phyloP scores from a whole-genome alignment of 2,797 vertebrate genomes.

The Lycodopsis pacificus region DNA sequence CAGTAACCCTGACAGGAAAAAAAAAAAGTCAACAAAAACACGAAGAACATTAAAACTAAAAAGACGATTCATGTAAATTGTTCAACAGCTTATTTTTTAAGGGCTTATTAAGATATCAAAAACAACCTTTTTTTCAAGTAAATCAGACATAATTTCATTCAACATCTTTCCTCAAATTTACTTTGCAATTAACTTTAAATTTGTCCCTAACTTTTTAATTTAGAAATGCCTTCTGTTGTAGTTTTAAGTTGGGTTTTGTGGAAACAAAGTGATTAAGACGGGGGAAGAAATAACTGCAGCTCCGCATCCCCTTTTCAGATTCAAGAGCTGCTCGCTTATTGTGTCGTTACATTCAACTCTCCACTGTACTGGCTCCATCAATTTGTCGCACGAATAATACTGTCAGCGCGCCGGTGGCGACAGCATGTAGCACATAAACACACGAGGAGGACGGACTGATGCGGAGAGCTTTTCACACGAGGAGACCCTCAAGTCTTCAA shows the following conservation, averaged over 20 bases:
- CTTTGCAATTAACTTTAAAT: conserved; percentile 21
- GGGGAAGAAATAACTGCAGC: conserved; percentile 35
- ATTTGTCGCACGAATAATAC: conserved; percentile 63
- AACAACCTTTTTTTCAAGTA: conserved; percentile 65
- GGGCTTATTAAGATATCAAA: conserved; percentile 64
- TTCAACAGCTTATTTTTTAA: conserved; percentile 76
- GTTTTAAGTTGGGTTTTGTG: conserved; percentile 26
- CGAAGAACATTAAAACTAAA: conserved; percentile 38
- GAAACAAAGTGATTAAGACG: conserved; percentile 24
- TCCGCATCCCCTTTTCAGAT: conserved; percentile 13
- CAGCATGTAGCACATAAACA: conserved; percentile 37
- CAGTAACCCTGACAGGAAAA: conserved; percentile 59
- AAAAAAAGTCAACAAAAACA: conserved; percentile 31
- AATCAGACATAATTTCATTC: conserved; percentile 59
- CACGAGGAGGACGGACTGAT: conserved; percentile 47
- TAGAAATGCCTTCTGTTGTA: conserved; percentile 53
- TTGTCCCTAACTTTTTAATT: conserved; percentile 27
- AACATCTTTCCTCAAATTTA: conserved; percentile 38
- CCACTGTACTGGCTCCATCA: conserved; percentile 37
- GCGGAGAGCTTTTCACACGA: conserved; percentile 42
- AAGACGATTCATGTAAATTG: conserved; percentile 48
- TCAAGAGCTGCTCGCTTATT: conserved; percentile 45
- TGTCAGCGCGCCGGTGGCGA: conserved; percentile 42
- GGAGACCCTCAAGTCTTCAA: conserved; percentile 48
- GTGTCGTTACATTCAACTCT: conserved; percentile 73